These are phyloP conservation scores for Myotis davidii DNA, from an alignment of 2,113 vertebrate genomes.

Conservation along the genomic window DNA sequence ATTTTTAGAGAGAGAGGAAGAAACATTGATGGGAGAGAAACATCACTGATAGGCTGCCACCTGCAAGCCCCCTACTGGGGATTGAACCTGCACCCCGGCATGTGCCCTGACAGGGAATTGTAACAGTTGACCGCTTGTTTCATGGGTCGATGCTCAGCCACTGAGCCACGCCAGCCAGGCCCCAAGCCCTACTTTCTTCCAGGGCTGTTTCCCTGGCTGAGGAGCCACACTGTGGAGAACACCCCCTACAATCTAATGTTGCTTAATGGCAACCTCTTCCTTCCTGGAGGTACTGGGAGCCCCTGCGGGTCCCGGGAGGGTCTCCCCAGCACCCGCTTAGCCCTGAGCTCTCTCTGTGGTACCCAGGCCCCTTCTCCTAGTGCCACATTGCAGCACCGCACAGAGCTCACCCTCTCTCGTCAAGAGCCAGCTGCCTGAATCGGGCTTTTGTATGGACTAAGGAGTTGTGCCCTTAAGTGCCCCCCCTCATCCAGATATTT, in stretches of 20 bases:
- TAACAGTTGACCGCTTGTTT: no score
- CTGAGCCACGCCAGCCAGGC: no score
- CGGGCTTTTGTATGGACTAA: not conserved
- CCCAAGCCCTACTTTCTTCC: fast-evolving
- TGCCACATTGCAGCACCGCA: fast-evolving
- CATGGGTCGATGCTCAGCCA: no score
- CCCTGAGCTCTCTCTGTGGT: not conserved
- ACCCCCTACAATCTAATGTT: not conserved
- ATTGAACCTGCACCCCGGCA: no score
- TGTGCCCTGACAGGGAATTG: no score
- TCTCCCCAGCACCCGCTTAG: not conserved
- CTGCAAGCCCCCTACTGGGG: no score
- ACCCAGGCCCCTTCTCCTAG: not conserved
- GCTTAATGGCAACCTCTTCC: not conserved
- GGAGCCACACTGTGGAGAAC: fast-evolving
- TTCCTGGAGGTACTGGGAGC: not conserved
- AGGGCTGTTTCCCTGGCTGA: not conserved
- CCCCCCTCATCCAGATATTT: not conserved
- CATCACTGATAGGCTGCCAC: no score
- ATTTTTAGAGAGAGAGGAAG: no score
- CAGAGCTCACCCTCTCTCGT: fast-evolving
- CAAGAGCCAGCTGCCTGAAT: not conserved
- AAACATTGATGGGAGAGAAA: no score
- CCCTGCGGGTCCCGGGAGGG: not conserved
- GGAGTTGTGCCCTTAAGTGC: not conserved